Conservation (phyloP, 2,888 invertebrate species). For the Pantelozetes paolii region DNA sequence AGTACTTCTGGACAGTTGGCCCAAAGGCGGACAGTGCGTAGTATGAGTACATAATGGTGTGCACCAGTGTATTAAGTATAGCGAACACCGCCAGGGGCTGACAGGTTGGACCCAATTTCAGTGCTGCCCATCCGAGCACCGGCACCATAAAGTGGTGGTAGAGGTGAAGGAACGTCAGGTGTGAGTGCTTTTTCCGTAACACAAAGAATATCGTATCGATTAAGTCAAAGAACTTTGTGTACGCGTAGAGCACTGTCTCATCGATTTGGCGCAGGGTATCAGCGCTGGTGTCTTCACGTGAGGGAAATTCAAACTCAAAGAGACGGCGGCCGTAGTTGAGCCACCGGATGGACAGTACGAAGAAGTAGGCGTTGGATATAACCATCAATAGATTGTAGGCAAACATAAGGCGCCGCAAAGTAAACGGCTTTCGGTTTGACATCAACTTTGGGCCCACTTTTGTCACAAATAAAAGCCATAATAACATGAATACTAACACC, state of each 20-base stretch:
- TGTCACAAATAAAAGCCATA: conserved; percentile 19
- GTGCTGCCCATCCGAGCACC: conserved; percentile 25
- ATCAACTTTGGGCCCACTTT: conserved; percentile 29
- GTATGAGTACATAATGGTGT: conserved; percentile 36
- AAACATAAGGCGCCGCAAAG: conserved; percentile 26
- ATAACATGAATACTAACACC: not conserved
- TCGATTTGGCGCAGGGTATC: not conserved
- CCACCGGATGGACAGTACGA: conserved; percentile 34
- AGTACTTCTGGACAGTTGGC: conserved; percentile 3
- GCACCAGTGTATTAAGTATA: conserved; percentile 33
- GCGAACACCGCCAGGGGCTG: conserved; percentile 32
- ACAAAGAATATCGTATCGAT: conserved; percentile 41
- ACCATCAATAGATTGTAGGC: conserved; percentile 36
- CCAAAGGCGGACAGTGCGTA: conserved; percentile 29
- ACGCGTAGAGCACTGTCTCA: not conserved
- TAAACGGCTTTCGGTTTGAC: conserved; percentile 35
- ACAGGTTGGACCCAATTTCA: conserved; percentile 34
- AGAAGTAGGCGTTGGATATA: conserved; percentile 31
- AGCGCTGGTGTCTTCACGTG: not conserved
- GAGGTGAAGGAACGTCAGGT: conserved; percentile 36
- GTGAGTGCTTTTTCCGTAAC: conserved; percentile 37
- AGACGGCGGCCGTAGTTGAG: conserved; percentile 14
- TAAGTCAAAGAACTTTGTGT: conserved; percentile 38
- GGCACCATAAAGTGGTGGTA: conserved; percentile 41
- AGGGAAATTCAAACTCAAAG: conserved; percentile 39